A percentile compares a stretch with the other conserved stretches of the same genome.
Conservation (phyloP, 2,113 vertebrate genomes). For the Dasyornis broadbenti region DNA sequence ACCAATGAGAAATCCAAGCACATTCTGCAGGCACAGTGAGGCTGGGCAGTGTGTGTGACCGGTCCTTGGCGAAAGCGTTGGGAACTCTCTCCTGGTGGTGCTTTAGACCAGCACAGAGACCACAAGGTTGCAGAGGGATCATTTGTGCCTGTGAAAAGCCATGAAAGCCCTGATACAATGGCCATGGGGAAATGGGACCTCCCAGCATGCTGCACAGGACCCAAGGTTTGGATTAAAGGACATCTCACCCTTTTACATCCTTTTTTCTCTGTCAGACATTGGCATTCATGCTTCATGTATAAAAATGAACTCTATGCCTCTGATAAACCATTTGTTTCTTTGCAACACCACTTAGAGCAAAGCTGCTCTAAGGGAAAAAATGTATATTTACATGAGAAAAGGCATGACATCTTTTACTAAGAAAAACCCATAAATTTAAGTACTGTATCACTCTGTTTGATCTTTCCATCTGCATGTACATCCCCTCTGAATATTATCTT, state of each 20-base stretch:
- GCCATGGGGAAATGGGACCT: background rate
- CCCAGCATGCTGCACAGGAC: background rate
- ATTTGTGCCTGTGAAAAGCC: background rate
- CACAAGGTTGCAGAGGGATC: background rate
- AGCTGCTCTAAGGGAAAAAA: background rate
- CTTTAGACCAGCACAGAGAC: background rate
- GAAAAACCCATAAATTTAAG: background rate
- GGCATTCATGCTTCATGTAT: background rate
- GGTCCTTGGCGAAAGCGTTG: background rate
- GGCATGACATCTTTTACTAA: background rate
- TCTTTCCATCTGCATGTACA: background rate
- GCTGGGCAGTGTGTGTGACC: accelerated
- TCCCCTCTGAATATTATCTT: background rate
- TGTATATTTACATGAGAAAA: background rate
- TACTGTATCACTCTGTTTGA: background rate
- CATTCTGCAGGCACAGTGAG: background rate
- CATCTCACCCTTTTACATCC: background rate
- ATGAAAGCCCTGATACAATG: background rate
- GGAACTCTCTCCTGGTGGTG: background rate
- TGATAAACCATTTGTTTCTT: background rate
- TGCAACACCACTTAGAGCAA: background rate
- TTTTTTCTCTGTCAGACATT: background rate
- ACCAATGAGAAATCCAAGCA: slow-evolving; percentile 3
- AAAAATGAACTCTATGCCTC: background rate
- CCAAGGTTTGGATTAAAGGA: background rate